Base-by-base conservation (phyloP, 2,888 invertebrate species). In the Melanophora roralis region DNA sequence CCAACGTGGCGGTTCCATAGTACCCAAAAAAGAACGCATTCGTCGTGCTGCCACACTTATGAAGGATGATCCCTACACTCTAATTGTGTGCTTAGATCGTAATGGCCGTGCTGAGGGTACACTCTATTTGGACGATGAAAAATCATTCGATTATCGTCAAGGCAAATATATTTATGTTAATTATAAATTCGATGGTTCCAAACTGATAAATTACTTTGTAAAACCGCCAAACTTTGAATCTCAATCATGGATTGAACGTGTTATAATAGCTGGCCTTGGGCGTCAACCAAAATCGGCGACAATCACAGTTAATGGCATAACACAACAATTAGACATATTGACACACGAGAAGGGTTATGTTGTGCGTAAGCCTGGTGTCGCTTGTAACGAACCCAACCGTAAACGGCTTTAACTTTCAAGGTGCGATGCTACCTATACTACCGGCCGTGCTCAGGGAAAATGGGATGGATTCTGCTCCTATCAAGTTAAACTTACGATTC, bases 11-110 rank as follows among this genome's bases (percentile, higher is more conserved):
- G 99, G 99, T 1, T 92, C 93, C 0, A 96, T 99, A 65, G 91
- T 99, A 36, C 94, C 98, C 0, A 94, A 96, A 83, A 97, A 98
- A 90, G 96, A 97, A 90, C 92, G 98, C 80, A 93, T 96, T 67
- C 93, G 99, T 0, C 93, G 98, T 47, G 93, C 98, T 0, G 94
- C 98, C 0, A 91, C 93, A 0, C 92, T 98, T 0, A 97, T 96
- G 94, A 93, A 93, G 5, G 91, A 96, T 86, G 99, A 99, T 91
- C 99, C 99, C 0, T 97, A 95, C 89, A 99, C 99, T 0, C 90
- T 99, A 0, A 92, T 97, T 68, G 93, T 98, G 0, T 95, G 97
- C 0, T 90, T 98, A 1, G 94, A 97, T 88, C 88, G 89, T 36
- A 91, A 94, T 72, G 89, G 90, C 19, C 87, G 86, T 19, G 97